Evolutionary conservation across 2,113 vertebrate species (phyloP).

Genomic region (Chionomys nivalis): DNA sequence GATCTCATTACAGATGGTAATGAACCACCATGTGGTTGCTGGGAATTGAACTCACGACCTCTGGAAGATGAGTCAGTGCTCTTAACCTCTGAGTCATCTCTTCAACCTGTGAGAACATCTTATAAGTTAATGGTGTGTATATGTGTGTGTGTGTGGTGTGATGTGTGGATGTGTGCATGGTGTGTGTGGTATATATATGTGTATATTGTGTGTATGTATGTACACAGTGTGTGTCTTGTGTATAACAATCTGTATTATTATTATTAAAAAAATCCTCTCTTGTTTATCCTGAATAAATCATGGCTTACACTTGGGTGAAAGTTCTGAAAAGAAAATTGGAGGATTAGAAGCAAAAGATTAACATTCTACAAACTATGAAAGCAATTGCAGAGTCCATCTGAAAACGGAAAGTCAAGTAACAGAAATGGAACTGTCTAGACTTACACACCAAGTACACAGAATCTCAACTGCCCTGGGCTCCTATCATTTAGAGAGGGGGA

Average conservation of each 20-base stretch:
- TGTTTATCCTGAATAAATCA: conserved; percentile 58
- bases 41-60: no score
- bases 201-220: neutral
- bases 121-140: no score
- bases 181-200: neutral
- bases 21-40: no score
- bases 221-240: neutral
- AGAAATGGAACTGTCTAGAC: neutral
- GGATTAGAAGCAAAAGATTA: neutral
- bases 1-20: no score
- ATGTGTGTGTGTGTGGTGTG: no score
- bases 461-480: neutral
- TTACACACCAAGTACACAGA: neutral
- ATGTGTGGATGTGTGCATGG: no score
- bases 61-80: no score
- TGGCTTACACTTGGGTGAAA: conserved; percentile 39
- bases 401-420: neutral
- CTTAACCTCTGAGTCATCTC: no score
- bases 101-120: no score
- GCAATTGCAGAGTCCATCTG: neutral
- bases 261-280: neutral
- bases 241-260: neutral
- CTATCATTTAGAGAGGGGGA: neutral
- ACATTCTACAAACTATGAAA: neutral
- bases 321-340: conserved; percentile 15